Base-by-base conservation (phyloP, 2,888 invertebrate species). In the Caenorhabditis sp. region DNA sequence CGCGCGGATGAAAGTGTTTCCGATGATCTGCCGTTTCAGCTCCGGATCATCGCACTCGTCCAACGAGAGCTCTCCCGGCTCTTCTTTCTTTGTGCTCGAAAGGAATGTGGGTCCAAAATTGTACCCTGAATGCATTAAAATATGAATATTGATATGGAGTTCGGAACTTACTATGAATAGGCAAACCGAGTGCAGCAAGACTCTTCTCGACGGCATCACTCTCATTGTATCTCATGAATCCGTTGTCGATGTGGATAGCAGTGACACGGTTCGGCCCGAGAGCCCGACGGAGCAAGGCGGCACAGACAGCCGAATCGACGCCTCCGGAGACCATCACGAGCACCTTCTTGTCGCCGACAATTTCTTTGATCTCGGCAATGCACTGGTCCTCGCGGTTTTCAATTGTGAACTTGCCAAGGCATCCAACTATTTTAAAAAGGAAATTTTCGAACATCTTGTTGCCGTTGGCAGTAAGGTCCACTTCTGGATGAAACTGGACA, bases 271-370 rank as follows among this genome's bases (percentile, higher is more conserved):
- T 93, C 3, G 83, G 74, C 74, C 93, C 92, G 55, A 99, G 92
- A 9, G 98, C 96, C 89, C 94, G 94, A 90, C 95, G 93, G 59
- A 99, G 91, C 75, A 99, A 91, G 22, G 97, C 97, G 26, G 97
- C 97, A 91, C 98, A 99, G 9, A 99, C 99, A n/a, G 98, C 95
- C 0, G 98, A 99, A 91, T 99, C 99, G 5, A 99, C 99, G 26
- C 99, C 99, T 20, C 99, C 99, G 90, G 97, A 97, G 15, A 89
- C 89, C 86, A 89, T 82, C 20, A 95, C 95, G 91, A 96, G 92
- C 73, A 96, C 96, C 93, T 96, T 96, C 89, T 94, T 94, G 85
- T 93, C 74, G 1, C 95, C 95, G 58, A 96, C 96, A 59, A 93
- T 93, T 27, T 95, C 93, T 85, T 92, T 93, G 86, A 99, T 96